Percentiles rank a stretch among this genome's conserved stretches.
These are phyloP conservation scores for Listronotus bonariensis DNA, from an alignment of 1,140 invertebrate genomes.

Conservation along the genomic window DNA sequence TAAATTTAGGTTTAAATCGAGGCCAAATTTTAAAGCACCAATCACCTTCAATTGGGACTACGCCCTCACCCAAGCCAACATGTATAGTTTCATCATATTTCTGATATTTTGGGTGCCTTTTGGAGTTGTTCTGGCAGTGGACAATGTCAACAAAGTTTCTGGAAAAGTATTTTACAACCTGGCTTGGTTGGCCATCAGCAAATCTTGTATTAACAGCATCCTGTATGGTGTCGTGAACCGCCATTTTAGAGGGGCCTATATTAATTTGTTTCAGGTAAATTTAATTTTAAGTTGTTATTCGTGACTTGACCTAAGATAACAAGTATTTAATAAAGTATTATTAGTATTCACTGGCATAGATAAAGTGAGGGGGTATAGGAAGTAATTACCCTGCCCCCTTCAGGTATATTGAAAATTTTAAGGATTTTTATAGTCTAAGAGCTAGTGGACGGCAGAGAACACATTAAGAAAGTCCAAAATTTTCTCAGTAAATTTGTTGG, in stretches of 20 bases:
- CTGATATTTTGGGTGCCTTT: conserved; percentile 73
- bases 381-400: no score
- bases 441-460: no score
- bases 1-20: conserved; percentile 45
- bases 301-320: no score
- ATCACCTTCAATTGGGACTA: conserved; percentile 68
- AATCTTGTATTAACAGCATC: conserved; percentile 70
- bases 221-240: conserved; percentile 69
- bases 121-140: conserved; percentile 61
- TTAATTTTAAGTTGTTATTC: not conserved
- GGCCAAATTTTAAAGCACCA: conserved; percentile 66
- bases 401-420: no score
- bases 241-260: conserved; percentile 75
- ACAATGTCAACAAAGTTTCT: conserved; percentile 58
- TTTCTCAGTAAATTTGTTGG: no score
- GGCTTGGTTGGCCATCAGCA: conserved; percentile 70
- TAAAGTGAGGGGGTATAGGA: no score
- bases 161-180: conserved; percentile 65
- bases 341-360: no score
- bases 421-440: no score
- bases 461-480: no score
- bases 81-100: conserved; percentile 69
- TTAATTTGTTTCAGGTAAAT: conserved; percentile 66
- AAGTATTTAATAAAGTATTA: no score
- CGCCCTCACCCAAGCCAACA: conserved; percentile 67